These are phyloP conservation scores for mouse (Mus musculus) DNA, from an alignment of 2,113 vertebrate genomes.

Conservation along the genomic window GRCm39 chr3:145531501-145532000, in stretches of 20 bases:
- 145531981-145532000: constrained; percentile 35
- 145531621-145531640: constrained; percentile 91
- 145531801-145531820: constrained; percentile 67
- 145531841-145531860: constrained; percentile 20
- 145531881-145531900: constrained; percentile 32
- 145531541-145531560: constrained; percentile 96
- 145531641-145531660: constrained; percentile 91
- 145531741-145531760: constrained; percentile 79
- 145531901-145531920: neutral
- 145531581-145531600: constrained; percentile 89
- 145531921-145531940: constrained; percentile 45
- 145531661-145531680: constrained; percentile 91
- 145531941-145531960: constrained; percentile 50
- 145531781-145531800: constrained; percentile 62
- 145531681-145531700: constrained; percentile 85
- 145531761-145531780: constrained; percentile 74
- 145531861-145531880: neutral
- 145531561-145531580: constrained; percentile 94
- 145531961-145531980: constrained; percentile 37
- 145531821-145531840: constrained; percentile 19
- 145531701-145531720: constrained; percentile 83
- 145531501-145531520: constrained; percentile 94
- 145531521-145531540: constrained; percentile 92
- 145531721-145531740: constrained; percentile 77
- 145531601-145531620: constrained; percentile 86